Conservation (phyloP, 2,888 invertebrate genomes). For the Andrena haemorrhoa region DNA sequence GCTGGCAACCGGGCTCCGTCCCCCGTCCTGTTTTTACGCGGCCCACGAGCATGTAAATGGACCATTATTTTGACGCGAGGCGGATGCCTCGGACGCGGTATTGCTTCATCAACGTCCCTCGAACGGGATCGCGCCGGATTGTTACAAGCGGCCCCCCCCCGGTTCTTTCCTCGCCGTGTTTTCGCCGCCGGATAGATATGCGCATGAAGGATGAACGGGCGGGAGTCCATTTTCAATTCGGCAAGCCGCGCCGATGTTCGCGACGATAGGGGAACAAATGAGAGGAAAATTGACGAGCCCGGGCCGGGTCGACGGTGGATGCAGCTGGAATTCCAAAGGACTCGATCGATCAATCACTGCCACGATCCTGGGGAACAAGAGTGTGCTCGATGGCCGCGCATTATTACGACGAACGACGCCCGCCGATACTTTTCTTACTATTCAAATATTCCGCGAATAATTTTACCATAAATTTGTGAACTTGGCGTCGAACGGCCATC, state of each 20-base stretch:
- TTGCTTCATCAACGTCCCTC: slow-evolving; percentile 35
- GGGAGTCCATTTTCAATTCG: too few relatives aligned
- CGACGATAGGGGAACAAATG: slow-evolving; percentile 29
- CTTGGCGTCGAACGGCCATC: slow-evolving; percentile 76
- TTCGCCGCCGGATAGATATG: too few relatives aligned
- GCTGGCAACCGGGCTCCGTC: slow-evolving; percentile 12
- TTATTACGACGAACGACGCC: slow-evolving; percentile 53
- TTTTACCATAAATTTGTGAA: slow-evolving; percentile 76
- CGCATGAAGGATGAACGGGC: too few relatives aligned
- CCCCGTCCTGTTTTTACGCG: slow-evolving; percentile 42
- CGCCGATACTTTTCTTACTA: slow-evolving; percentile 59
- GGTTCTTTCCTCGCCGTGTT: too few relatives aligned
- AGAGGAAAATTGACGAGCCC: slow-evolving; percentile 25
- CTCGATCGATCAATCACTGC: slow-evolving; percentile 56
- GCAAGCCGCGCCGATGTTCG: too few relatives aligned
- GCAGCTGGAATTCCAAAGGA: slow-evolving; percentile 40
- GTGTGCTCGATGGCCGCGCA: slow-evolving; percentile 36
- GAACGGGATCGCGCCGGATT: slow-evolving; percentile 2
- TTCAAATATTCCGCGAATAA: slow-evolving; percentile 73
- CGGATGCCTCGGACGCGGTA: background rate
- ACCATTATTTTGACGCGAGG: slow-evolving; percentile 44
- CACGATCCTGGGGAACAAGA: slow-evolving; percentile 8
- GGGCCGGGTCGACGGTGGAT: background rate
- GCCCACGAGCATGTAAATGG: slow-evolving; percentile 36
- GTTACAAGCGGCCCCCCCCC: too few relatives aligned